Evolutionary conservation across 1,140 invertebrate genomes (phyloP), one percentile per base, ranked within the genome.

Genomic region (Cherax destructor): DNA sequence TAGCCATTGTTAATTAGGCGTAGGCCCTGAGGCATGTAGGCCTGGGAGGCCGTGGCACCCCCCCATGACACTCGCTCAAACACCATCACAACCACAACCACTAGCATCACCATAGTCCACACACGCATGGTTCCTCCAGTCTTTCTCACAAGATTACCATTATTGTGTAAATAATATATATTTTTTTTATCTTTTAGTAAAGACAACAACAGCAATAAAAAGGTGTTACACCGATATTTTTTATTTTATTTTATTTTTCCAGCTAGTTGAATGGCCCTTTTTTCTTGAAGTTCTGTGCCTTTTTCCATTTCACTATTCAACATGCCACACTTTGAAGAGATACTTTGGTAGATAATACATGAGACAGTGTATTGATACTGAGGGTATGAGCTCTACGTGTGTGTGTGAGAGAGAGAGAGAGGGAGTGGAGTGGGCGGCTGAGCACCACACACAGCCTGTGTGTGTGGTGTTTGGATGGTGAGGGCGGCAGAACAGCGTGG

Each of bases 1-100:
- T 88, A 88, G 86, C 86, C 86, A 41, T 81, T 88, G 78, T 88
- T 59, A 6, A 80, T n/a, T 13, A 88, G 59, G 56, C 52, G 61
- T 52, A 88, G 16, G 7, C 86, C 86, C 56, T 86, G 49, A 16
- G 79, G 50, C 79, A 81, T 18, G 24, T 18, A 65, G 30, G 59
- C 69, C 3, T 9, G 7, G 10, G 10, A n/a, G 2, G 11, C 52
- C 9, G 21, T 2, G 5, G 30, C 81, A 72, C 81, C 30, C 13
- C 59, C 41, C 59, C 7, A 9, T 2, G 50, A 61, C 9, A 30
- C 24, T 21, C 30, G 59, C 7, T 69, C 41, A 41, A 83, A 21
- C 61, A 30, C 81, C 81, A 69, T 47, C 81, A 69, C 81, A 56
- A 83, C 59, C 81, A 69, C 59, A 61, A 69, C 61, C 81, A 83